Percentiles rank a stretch among this genome's conserved stretches.
phyloP scores from a whole-genome alignment of 2,888 invertebrate species.

The Spodoptera picta region DNA sequence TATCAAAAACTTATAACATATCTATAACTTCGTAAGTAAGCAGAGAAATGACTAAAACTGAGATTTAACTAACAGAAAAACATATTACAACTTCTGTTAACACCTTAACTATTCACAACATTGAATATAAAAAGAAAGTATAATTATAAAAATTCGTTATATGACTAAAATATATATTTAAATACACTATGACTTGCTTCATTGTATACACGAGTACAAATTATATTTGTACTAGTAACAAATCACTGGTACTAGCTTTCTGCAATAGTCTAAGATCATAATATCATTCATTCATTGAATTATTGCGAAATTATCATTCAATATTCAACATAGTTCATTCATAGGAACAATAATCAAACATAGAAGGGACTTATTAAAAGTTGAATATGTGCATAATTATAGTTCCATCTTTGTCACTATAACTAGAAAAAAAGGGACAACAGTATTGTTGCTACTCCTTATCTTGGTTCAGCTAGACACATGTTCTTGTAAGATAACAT shows the following conservation, averaged over 20 bases:
- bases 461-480: no score
- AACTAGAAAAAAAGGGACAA: no score
- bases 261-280: conserved; percentile 10
- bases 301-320: conserved; percentile 20
- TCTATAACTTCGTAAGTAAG: conserved; percentile 7
- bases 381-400: no score
- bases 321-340: conserved; percentile 11
- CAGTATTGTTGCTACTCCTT: no score
- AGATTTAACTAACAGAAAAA: conserved; percentile 9
- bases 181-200: conserved; percentile 30
- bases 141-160: neutral
- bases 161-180: conserved; percentile 13
- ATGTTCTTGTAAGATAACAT: no score
- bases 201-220: conserved; percentile 26
- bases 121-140: conserved; percentile 3
- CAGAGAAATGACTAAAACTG: neutral
- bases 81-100: conserved; percentile 6
- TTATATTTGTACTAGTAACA: conserved; percentile 40
- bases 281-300: conserved; percentile 21
- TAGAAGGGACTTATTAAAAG: neutral
- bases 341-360: conserved; percentile 6
- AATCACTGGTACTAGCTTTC: conserved; percentile 40
- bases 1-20: conserved; percentile 5
- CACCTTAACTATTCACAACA: conserved; percentile 27
- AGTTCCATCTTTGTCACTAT: no score